Evolutionary conservation across 2,113 vertebrate genomes (phyloP), one percentile per base, ranked within the genome.

Genomic region (Nymphicus hollandicus): DNA sequence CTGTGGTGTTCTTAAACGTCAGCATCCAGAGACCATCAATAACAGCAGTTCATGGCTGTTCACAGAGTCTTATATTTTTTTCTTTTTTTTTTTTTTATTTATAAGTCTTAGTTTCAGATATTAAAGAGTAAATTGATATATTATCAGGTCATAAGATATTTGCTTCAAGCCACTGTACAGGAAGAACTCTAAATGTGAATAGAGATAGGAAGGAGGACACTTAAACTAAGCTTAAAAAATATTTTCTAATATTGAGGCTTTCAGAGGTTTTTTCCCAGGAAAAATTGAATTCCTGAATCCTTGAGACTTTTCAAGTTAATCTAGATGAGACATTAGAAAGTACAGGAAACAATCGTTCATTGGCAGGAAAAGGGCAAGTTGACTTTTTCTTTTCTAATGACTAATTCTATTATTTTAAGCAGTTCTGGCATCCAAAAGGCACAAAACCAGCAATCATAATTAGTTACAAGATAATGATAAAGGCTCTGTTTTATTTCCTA

Each of bases 301-400:
- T 81, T 56, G 25, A 61, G 44, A 68, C 24, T 78, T 93, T 83
- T 68, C 29, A 95, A 91, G 20, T 80, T 82, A 87, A 69, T 72
- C 46, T 89, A 89, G 47, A 55, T 0, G 43, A 94, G 77, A 69
- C 41, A 44, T 85, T 84, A 95, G 55, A 70, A 93, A 94, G 23
- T 64, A 80, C 70, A 96, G 91, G 95, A 96, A 95, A 87, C 4
- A 94, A 81, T 76, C 41, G 78, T 89, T 77, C 56, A 58, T 61
- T 92, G 52, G 52, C 68, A 95, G 74, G 65, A 87, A 95, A 92
- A 68, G 70, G 44, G 29, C 37, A 92, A 94, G 80, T 56, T 74
- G 44, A 53, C 49, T 79, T 94, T 83, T 96, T 88, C 79, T 89
- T 91, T 96, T 95, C 53, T 93, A 86, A 47, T 77, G 41, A 82